Base-by-base conservation (phyloP, 2,113 vertebrate species). In the Oncorhynchus tshawytscha region DNA sequence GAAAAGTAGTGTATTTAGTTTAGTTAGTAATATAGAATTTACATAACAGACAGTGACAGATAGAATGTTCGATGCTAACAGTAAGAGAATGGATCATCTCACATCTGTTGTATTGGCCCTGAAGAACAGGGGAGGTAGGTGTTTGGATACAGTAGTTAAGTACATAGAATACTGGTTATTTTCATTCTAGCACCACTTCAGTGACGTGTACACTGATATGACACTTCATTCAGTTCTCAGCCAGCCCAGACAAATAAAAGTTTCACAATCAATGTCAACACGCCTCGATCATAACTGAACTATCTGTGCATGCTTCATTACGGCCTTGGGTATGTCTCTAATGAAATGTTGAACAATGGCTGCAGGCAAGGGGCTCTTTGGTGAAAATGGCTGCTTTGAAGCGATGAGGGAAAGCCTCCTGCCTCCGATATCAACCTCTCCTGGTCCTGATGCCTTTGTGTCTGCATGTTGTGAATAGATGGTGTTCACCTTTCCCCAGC, bases 251-350 rank as follows among this genome's bases (percentile, higher is more conserved):
- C 84, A 86, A 81, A 88, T 88, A 83, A 84, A 87, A 86, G 84
- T 88, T 84, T 89, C 86, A 88, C 85, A 90, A 77, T 86, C 78
- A 89, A 85, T 85, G 77, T 8, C n/a, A 62, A 76, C 85, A 76
- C 16, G 77, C 82, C 78, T 84, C 80, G 86, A 85, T 84, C 81
- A 88, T 90, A 83, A 83, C 81, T 87, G 80, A 82, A 80, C 78
- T 81, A 80, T 86, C 71, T 5, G 79, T 67, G 76, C 82, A 78
- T 83, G 77, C 76, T 88, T 81, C 75, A 82, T 87, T 90, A 87
- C 88, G 89, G 87, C 86, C 78, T 77, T 67, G 31, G 79, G 88
- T 86, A 88, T 87, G 88, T 91, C 89, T 90, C 86, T 83, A 90
- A 88, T 77, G 59, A 74, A 81, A 83, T 84, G 87, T 72, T 84